Evolutionary conservation across 1,140 invertebrate species (phyloP).

Genomic region (Spodoptera litura): DNA sequence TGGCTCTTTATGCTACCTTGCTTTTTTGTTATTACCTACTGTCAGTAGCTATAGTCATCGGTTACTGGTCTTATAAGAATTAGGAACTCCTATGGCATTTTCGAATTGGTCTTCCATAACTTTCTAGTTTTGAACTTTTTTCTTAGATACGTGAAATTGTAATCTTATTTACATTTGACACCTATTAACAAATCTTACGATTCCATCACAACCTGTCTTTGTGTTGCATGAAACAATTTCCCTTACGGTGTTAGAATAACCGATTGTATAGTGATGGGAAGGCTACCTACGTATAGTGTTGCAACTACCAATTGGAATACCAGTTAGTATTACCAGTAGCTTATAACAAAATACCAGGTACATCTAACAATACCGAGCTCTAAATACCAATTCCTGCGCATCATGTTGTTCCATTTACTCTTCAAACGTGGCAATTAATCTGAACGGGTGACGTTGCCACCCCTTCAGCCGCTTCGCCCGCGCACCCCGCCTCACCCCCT

Average conservation of each 20-base stretch:
- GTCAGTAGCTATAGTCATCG: neutral
- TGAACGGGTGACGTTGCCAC: conserved; percentile 71
- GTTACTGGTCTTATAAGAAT: neutral
- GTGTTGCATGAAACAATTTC: too few relatives aligned
- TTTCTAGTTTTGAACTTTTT: too few relatives aligned
- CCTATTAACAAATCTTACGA: too few relatives aligned
- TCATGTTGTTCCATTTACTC: conserved; percentile 67
- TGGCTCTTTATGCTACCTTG: conserved; percentile 4
- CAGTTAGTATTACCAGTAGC: neutral
- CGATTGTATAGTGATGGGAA: too few relatives aligned
- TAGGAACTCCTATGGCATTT: too few relatives aligned
- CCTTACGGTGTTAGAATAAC: too few relatives aligned
- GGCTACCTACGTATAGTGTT: too few relatives aligned
- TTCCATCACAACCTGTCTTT: too few relatives aligned
- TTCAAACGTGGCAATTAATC: conserved; percentile 79
- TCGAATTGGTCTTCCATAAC: too few relatives aligned
- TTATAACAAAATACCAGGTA: conserved; percentile 13
- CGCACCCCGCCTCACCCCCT: conserved; percentile 50
- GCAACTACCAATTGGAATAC: too few relatives aligned
- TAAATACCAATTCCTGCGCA: conserved; percentile 66
- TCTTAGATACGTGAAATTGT: too few relatives aligned
- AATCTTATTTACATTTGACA: too few relatives aligned
- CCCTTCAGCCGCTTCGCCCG: conserved; percentile 55
- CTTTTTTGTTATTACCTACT: conserved; percentile 6
- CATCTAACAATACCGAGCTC: conserved; percentile 13